These are phyloP conservation scores for Triops cancriformis DNA, from an alignment of 1,140 invertebrate species.

Conservation along the genomic window DNA sequence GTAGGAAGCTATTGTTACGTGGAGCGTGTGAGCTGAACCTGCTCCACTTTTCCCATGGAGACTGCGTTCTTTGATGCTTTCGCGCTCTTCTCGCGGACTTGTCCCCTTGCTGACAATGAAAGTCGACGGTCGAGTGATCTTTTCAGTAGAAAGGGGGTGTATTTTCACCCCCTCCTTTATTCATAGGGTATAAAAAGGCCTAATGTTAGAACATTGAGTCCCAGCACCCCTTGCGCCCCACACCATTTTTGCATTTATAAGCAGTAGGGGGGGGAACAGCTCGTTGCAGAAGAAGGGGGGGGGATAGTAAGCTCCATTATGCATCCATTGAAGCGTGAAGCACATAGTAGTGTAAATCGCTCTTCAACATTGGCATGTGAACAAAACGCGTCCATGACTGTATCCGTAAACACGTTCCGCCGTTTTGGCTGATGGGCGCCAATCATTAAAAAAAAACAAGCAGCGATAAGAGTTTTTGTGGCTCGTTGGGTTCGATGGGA, in stretches of 20 bases:
- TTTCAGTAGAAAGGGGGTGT: neutral
- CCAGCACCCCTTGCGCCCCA: neutral
- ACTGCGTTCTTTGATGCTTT: neutral
- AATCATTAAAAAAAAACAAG: too few species aligned
- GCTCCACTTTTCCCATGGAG: neutral
- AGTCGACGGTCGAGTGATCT: neutral
- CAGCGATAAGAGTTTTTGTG: too few species aligned
- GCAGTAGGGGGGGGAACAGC: neutral
- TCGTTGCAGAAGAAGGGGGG: neutral
- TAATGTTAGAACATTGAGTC: neutral
- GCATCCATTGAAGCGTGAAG: neutral
- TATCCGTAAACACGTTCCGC: neutral
- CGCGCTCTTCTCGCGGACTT: neutral
- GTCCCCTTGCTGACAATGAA: neutral
- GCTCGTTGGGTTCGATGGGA: too few species aligned
- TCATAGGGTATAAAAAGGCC: neutral
- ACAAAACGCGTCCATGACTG: neutral
- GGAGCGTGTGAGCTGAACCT: conserved; percentile 7
- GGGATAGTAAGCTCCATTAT: neutral
- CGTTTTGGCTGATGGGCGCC: too few species aligned
- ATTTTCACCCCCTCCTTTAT: neutral
- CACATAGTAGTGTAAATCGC: neutral
- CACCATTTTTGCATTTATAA: neutral
- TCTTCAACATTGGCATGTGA: neutral
- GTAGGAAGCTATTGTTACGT: neutral